Percentiles rank a stretch among this genome's conserved stretches.
Conservation (phyloP, 2,113 vertebrate genomes). For the Meles meles region DNA sequence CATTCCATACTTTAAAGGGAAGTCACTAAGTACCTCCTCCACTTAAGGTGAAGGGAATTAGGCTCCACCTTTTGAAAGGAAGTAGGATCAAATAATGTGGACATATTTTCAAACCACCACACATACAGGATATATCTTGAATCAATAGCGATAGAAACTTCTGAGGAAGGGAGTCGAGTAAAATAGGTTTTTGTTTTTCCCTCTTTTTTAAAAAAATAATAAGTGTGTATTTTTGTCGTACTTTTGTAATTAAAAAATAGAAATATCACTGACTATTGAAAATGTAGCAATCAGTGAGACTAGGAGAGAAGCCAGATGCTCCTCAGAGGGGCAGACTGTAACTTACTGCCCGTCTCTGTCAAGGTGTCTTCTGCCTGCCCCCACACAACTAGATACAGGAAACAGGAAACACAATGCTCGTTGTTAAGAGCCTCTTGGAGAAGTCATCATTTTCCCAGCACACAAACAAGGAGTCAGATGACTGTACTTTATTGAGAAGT, state of each 20-base stretch:
- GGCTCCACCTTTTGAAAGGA: background rate
- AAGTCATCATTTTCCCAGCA: conserved; percentile 35
- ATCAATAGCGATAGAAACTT: background rate
- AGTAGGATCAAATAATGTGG: background rate
- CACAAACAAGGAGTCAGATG: conserved; percentile 53
- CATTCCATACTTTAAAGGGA: background rate
- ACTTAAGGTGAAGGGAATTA: background rate
- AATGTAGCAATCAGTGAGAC: background rate
- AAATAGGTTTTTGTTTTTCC: background rate
- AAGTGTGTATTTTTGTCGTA: background rate
- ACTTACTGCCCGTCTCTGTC: background rate
- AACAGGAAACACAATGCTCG: background rate
- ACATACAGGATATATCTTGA: background rate
- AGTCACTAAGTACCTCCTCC: background rate
- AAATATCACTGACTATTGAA: background rate
- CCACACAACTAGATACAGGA: background rate
- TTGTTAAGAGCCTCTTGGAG: background rate
- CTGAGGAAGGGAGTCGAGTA: background rate
- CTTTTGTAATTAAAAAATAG: background rate
- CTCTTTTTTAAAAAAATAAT: background rate
- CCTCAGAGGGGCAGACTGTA: too few relatives aligned
- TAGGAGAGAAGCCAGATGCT: background rate
- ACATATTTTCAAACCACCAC: background rate
- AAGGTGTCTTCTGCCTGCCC: background rate
- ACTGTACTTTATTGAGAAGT: background rate